Evolutionary conservation across 2,113 vertebrate species (phyloP), one percentile per base, ranked within the genome.

Genomic region (Dicrurus megarhynchus): DNA sequence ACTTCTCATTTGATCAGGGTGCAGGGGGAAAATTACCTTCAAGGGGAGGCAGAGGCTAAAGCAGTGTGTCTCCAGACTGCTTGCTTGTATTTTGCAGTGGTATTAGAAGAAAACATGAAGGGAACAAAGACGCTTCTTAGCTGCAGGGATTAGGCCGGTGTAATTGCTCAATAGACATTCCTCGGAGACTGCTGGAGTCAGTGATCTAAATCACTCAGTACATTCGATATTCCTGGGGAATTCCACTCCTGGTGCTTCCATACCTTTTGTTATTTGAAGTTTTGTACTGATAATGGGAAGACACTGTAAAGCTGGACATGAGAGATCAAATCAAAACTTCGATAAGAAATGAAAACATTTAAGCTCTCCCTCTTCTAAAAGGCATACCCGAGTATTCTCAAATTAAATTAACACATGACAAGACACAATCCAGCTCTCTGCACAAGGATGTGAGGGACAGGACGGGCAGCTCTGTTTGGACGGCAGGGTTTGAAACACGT

Each of bases 81-180:
- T 90, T 90, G 56, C 71, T 68, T 47, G 18, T 35, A 39, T 73
- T 87, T 71, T 96, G 57, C 56, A 64, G 70, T 53, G 52, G 83
- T 77, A 42, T 90, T 85, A 87, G 65, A 90, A 39, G 69, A 77
- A 91, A 87, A 77, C 59, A 35, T 33, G 20, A 90, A 83, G 80
- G 73, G 92, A 94, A 84, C 84, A 94, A 84, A 94, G 53, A 75
- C 78, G 24, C 13, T 44, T 56, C 37, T 95, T 68, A 71, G 67
- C 80, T 95, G 60, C 82, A 94, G 91, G 79, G 93, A 94, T 90
- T 80, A 91, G 56, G 69, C 52, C 11, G 20, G 46, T 53, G 41
- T 75, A 73, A 95, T 52, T 84, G 70, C 37, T 89, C 46, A 32
- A 9, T 18, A 78, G 28, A 19, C 3, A 1, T 6, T 64, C 77